Base-by-base conservation (phyloP, 2,888 invertebrate genomes). In the Phyto melanocephala region DNA sequence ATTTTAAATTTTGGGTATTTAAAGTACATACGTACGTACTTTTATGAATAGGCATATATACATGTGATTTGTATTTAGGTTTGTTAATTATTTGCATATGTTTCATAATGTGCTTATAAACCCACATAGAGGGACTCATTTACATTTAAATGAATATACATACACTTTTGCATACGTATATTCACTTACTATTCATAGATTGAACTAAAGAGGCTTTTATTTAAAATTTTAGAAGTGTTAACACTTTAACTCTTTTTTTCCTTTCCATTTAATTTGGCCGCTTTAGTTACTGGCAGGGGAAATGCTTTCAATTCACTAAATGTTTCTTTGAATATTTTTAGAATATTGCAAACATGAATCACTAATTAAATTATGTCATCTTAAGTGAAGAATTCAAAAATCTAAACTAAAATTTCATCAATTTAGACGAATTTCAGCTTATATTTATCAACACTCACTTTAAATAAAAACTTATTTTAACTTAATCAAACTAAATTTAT, bases 161-260 rank as follows among this genome's bases (percentile, higher is more conserved):
- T 28, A 28, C 3, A 6, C 28, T 28, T 5, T 5, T 28, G 3
- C 28, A 28, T 3, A 6, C 28, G 3, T 28, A 28, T 5, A 28
- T 5, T 28, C 28, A 28, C 28, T 28, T 28, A 6, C 3, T 5
- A 28, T 28, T 5, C 3, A 28, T 28, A 28, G 3, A 5, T 28
- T 28, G 3, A 28, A 28, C 28, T 28, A 28, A 6, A 28, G 6
- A 28, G 28, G 28, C 28, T 67, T 70, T 83, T 83, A 83, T 83
- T 80, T 80, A 75, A 68, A 79, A 74, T 71, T 74, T 83, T 33
- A 70, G 74, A 71, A 78, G 78, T 63, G 80, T 76, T 81, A 84
- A 83, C 75, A 83, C 83, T 80, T 83, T 24, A 81, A 81, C 81
- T 71, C 78, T 75, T 83, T 77, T 13, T 33, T 7, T 50, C 54